Evolutionary conservation across 2,113 vertebrate genomes (phyloP).

Genomic region (Elanus axillaris): DNA sequence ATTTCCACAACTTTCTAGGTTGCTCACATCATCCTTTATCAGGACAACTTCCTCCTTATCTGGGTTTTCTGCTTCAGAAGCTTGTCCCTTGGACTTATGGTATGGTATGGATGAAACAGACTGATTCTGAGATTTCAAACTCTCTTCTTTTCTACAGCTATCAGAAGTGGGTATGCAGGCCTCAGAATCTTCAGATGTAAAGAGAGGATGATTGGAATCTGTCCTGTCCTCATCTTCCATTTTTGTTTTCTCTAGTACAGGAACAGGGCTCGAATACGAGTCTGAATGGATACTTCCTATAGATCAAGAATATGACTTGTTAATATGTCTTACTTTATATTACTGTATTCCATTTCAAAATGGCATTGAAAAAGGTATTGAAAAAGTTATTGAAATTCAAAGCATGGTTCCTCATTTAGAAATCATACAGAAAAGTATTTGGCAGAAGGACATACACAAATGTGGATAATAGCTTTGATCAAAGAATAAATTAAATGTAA

Average conservation of each 20-base stretch:
- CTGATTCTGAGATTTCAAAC: neutral
- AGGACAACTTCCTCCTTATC: constrained; percentile 62
- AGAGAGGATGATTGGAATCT: neutral
- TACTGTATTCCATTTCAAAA: neutral
- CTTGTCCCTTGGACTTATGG: neutral
- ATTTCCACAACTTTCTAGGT: constrained; percentile 69
- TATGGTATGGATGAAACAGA: neutral
- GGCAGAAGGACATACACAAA: neutral
- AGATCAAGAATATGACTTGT: constrained; percentile 16
- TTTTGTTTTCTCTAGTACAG: constrained; percentile 3
- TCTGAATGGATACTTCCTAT: constrained; percentile 40
- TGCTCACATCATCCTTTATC: constrained; percentile 67
- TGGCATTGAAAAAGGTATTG: too few species aligned
- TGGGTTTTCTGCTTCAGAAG: constrained; percentile 29
- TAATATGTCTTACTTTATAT: neutral
- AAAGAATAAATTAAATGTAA: neutral
- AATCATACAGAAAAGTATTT: neutral
- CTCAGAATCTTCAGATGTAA: neutral
- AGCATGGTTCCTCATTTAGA: neutral
- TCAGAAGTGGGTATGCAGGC: neutral
- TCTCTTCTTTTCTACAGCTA: neutral
- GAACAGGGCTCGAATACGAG: neutral
- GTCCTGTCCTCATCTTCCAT: neutral
- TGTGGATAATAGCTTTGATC: neutral
- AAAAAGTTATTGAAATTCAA: neutral